These are phyloP conservation scores for Pygoscelis antarcticus DNA, from an alignment of 2,113 vertebrate genomes.

Conservation along the genomic window DNA sequence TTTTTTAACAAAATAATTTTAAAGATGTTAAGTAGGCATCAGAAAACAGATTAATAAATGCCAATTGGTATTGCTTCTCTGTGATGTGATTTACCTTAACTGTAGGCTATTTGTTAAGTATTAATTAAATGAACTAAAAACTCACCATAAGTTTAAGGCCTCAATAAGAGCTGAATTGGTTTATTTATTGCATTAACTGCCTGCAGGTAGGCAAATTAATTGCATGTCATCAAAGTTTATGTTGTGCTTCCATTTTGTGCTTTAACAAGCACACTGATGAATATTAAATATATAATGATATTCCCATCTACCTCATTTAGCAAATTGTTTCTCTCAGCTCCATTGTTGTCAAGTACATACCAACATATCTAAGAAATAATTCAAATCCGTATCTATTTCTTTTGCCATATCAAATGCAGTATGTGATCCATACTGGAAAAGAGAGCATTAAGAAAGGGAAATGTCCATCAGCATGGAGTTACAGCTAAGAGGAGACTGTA, in stretches of 20 bases:
- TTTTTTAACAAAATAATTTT: background rate
- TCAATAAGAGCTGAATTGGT: constrained; percentile 20
- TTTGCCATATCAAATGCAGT: background rate
- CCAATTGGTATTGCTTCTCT: background rate
- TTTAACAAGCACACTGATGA: background rate
- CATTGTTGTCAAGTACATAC: background rate
- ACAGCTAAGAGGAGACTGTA: background rate
- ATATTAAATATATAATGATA: background rate
- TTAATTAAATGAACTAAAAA: constrained; percentile 49
- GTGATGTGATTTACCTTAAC: constrained; percentile 14
- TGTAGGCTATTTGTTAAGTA: constrained; percentile 24
- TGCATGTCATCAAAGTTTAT: constrained; percentile 20
- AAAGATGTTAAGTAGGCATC: background rate
- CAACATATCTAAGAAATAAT: background rate
- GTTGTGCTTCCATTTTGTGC: background rate
- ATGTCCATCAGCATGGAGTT: background rate
- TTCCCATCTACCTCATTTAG: background rate
- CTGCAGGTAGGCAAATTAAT: constrained; percentile 29
- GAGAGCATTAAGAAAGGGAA: background rate
- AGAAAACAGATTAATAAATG: constrained; percentile 23
- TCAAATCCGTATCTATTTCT: background rate
- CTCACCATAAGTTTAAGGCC: background rate
- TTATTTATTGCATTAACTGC: constrained; percentile 29
- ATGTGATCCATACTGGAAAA: background rate
- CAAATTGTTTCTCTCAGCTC: background rate